Conservation (phyloP, 2,113 vertebrate species). For the Caloenas nicobarica region DNA sequence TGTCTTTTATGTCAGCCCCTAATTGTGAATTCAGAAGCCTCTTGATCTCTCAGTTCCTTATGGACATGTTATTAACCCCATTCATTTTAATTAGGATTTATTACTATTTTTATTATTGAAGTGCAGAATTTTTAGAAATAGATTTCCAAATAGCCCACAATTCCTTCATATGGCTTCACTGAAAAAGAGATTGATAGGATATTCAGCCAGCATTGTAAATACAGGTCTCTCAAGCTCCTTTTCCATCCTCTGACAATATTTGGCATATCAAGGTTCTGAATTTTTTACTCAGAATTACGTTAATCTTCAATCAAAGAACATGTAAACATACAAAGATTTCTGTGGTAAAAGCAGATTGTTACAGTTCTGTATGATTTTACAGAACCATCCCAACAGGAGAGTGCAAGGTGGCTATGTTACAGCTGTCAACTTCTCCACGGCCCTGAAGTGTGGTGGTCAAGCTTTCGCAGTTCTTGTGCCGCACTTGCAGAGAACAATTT, state of each 20-base stretch:
- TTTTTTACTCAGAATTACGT: background rate
- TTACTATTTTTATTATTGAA: slow-evolving; percentile 60
- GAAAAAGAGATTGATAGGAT: background rate
- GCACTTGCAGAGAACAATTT: slow-evolving; percentile 26
- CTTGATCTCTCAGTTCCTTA: slow-evolving; percentile 63
- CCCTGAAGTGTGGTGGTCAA: background rate
- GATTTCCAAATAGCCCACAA: slow-evolving; percentile 45
- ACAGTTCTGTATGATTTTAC: background rate
- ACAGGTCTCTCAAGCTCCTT: background rate
- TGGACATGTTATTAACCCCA: slow-evolving; percentile 68
- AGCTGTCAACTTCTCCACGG: background rate
- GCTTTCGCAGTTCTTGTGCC: background rate
- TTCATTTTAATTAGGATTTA: slow-evolving; percentile 73
- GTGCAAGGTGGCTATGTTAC: background rate
- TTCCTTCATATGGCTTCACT: background rate
- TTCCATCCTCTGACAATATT: background rate
- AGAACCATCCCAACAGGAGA: background rate
- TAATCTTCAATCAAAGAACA: background rate
- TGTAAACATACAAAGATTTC: slow-evolving; percentile 20
- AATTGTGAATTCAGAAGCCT: slow-evolving; percentile 67
- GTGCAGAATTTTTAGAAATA: slow-evolving; percentile 24
- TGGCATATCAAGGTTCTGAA: background rate
- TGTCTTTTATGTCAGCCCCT: slow-evolving; percentile 72
- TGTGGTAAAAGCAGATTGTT: background rate
- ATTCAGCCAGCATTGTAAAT: background rate